phyloP scores from a whole-genome alignment of 2,888 invertebrate species.

The Smittia aterrima region DNA sequence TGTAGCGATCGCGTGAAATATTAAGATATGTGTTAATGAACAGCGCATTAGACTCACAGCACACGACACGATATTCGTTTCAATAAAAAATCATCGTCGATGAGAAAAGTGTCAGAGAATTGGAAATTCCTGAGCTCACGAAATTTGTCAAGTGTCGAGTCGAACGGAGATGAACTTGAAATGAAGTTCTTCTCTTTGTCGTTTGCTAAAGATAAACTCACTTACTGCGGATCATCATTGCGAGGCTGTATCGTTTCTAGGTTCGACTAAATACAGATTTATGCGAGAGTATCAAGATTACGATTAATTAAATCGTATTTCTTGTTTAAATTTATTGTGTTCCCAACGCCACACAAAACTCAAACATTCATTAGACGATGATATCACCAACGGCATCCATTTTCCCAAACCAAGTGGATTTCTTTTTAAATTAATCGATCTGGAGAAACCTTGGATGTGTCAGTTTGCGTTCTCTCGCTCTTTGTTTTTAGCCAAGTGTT shows the following conservation, averaged over 20 bases:
- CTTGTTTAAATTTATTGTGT: slow-evolving; percentile 4
- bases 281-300: background rate
- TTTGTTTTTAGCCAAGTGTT: background rate
- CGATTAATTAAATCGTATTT: slow-evolving; percentile 2
- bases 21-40: slow-evolving; percentile 30
- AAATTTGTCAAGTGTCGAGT: background rate
- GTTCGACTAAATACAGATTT: background rate
- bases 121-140: background rate
- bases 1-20: slow-evolving; percentile 14
- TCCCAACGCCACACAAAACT: background rate
- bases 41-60: background rate
- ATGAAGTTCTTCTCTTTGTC: too few species aligned
- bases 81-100: background rate
- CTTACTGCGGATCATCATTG: background rate
- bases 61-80: slow-evolving; percentile 14
- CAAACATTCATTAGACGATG: slow-evolving; percentile 22
- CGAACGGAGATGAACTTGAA: background rate
- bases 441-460: slow-evolving; percentile 40
- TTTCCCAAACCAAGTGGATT: slow-evolving; percentile 6
- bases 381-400: slow-evolving; percentile 36
- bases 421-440: slow-evolving; percentile 30
- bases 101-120: background rate
- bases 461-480: slow-evolving; percentile 1
- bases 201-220: background rate
- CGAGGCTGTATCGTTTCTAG: background rate